Percentiles rank a stretch among this genome's conserved stretches.
Evolutionary conservation across 2,797 vertebrate species (phyloP).

Genomic region (Trichosurus vulpecula): DNA sequence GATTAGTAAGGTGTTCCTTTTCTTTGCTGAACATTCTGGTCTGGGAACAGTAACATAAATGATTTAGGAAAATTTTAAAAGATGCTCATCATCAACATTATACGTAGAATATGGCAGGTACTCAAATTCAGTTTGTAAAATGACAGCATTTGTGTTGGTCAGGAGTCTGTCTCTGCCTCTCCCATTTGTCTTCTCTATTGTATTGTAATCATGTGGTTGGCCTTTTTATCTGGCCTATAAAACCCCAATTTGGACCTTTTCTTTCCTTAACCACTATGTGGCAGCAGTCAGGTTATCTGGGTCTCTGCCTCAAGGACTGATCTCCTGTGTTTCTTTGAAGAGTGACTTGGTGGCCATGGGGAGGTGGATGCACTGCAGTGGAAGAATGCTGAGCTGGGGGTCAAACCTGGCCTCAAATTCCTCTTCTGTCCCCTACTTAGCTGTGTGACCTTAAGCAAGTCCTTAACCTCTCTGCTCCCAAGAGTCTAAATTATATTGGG

Average conservation of each 20-base stretch:
- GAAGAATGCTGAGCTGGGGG: not conserved
- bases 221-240: not conserved
- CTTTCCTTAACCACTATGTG: not conserved
- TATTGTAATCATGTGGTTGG: not conserved
- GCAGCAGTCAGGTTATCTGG: not conserved
- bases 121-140: not conserved
- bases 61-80: not conserved
- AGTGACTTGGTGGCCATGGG: not conserved
- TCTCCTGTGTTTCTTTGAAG: not conserved
- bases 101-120: not conserved
- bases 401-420: not conserved
- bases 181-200: not conserved
- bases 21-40: not conserved
- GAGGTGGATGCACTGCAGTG: not conserved
- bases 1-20: not conserved
- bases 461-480: not conserved
- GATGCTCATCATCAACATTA: not conserved
- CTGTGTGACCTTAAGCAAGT: not conserved
- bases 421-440: not conserved
- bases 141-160: not conserved
- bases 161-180: not conserved
- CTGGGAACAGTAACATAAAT: not conserved
- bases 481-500: slow-evolving; percentile 20
- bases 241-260: not conserved
- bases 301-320: not conserved